phyloP scores from a whole-genome alignment of 1,140 invertebrate species.

The Andrena cerasifolii region DNA sequence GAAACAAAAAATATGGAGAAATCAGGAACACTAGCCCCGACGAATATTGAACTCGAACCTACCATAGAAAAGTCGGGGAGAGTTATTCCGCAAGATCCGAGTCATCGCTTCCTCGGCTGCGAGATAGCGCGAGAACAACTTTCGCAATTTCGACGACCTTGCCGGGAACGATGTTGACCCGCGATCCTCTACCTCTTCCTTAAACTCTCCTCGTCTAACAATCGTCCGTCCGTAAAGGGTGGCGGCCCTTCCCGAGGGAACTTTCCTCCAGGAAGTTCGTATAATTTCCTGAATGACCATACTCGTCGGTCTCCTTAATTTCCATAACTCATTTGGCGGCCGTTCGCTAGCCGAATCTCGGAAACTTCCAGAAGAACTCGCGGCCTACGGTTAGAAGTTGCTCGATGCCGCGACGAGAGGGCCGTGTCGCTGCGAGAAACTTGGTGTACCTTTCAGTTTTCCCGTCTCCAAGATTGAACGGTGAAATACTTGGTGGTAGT shows the following conservation, averaged over 20 bases:
- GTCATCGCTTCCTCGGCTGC: constrained; percentile 1
- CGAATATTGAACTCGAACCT: background rate
- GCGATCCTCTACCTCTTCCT: background rate
- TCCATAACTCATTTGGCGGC: constrained; percentile 61
- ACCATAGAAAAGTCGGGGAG: background rate
- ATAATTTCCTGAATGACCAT: constrained; percentile 59
- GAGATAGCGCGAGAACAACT: constrained; percentile 10
- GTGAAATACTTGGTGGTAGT: too few species aligned
- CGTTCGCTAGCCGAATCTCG: constrained; percentile 41
- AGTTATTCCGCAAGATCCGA: background rate
- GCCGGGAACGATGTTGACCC: constrained; percentile 45
- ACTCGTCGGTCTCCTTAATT: constrained; percentile 55
- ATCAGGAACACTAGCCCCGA: too few species aligned
- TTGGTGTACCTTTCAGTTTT: too few species aligned
- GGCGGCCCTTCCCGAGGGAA: constrained; percentile 17
- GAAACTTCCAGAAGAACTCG: constrained; percentile 32
- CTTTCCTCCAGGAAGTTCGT: constrained; percentile 42
- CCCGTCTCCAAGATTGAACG: too few species aligned
- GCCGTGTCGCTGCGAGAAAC: too few species aligned
- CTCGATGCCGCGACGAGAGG: too few species aligned
- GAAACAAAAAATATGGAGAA: too few species aligned
- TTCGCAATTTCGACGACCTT: constrained; percentile 39
- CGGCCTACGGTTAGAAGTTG: background rate
- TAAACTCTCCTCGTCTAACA: constrained; percentile 25
- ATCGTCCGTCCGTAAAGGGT: background rate